phyloP scores from a whole-genome alignment of 2,888 invertebrate species.

The Mythimna lalbum region DNA sequence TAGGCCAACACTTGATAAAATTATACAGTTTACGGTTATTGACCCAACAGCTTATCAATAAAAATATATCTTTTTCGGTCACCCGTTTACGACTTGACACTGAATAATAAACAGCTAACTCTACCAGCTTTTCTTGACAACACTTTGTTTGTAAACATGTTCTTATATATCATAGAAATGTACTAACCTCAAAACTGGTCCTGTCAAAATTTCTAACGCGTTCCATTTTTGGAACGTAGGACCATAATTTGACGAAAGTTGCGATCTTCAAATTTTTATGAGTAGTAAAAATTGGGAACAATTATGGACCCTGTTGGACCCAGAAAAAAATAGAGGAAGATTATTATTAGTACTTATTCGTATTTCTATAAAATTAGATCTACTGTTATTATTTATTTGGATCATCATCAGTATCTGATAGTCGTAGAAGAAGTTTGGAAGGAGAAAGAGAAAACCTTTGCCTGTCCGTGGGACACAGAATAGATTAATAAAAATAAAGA shows the following conservation, averaged over 20 bases:
- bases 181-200: not conserved
- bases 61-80: slow-evolving; percentile 43
- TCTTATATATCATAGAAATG: not conserved
- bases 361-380: no score
- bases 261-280: not conserved
- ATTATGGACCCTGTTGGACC: no score
- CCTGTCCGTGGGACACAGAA: no score
- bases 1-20: slow-evolving; percentile 12
- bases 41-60: slow-evolving; percentile 38
- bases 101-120: slow-evolving; percentile 39
- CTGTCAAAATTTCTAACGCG: slow-evolving; percentile 1
- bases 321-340: no score
- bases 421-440: no score
- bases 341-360: no score
- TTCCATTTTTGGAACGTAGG: not conserved
- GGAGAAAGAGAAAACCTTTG: no score
- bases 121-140: not conserved
- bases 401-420: no score
- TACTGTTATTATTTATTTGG: no score
- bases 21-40: slow-evolving; percentile 22
- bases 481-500: no score
- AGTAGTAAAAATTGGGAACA: no score
- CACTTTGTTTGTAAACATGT: slow-evolving; percentile 35
- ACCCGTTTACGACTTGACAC: slow-evolving; percentile 37
- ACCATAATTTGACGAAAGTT: not conserved